Conservation (phyloP, 37 sponge, comb jelly and placozoan genomes). For the Cladorhizidae sp. region DNA sequence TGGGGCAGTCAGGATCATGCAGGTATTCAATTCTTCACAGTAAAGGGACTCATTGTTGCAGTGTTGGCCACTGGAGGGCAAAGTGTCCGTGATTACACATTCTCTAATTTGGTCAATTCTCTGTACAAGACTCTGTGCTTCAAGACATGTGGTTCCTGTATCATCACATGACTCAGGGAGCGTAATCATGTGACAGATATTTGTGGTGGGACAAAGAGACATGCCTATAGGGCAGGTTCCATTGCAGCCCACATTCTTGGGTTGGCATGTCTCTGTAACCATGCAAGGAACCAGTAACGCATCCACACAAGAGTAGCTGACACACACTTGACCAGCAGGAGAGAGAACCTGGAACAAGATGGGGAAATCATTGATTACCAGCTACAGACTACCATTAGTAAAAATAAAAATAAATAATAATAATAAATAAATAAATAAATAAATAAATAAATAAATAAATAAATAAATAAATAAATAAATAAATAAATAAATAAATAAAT, state of each 20-base stretch:
- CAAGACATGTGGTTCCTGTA: conserved; percentile 60
- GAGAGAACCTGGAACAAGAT: conserved; percentile 22
- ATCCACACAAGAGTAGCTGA: conserved; percentile 2
- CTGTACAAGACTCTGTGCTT: conserved; percentile 69
- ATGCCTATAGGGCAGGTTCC: conserved; percentile 57
- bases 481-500: too few relatives aligned
- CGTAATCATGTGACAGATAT: conserved; percentile 58
- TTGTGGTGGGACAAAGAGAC: conserved; percentile 74
- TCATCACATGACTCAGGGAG: conserved; percentile 70
- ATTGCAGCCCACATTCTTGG: conserved; percentile 45
- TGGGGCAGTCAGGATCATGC: conserved; percentile 47
- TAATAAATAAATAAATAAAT: too few relatives aligned
- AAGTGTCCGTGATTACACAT: conserved; percentile 17
- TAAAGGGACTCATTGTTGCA: conserved; percentile 47
- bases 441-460: too few relatives aligned
- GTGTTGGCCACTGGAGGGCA: conserved; percentile 19
- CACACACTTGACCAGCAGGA: conserved; percentile 6
- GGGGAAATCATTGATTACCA: conserved; percentile 3
- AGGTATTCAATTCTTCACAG: conserved; percentile 54
- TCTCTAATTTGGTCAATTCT: conserved; percentile 16
- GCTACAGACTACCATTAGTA: background rate
- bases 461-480: too few relatives aligned
- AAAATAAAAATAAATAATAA: background rate
- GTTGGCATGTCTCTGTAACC: conserved; percentile 41
- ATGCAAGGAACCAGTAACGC: conserved; percentile 43